phyloP scores from a whole-genome alignment of 1,140 invertebrate genomes.

The Drosophila elegans region DNA sequence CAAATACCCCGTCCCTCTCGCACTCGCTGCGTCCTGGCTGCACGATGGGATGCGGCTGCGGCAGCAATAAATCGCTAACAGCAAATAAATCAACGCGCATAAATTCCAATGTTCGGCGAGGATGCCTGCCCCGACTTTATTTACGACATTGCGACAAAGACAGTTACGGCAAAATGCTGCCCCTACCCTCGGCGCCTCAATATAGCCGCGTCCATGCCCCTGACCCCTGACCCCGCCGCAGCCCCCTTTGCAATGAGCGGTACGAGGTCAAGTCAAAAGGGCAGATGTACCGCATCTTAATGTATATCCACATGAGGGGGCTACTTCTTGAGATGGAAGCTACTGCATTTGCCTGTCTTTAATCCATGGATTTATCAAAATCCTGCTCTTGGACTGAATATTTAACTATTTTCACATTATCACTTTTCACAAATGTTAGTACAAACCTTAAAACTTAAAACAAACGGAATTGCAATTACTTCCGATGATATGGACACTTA shows the following conservation, averaged over 20 bases:
- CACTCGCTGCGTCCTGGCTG: constrained; percentile 3
- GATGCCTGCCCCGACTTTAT: constrained; percentile 78
- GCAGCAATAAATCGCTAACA: constrained; percentile 84
- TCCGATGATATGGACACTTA: no score
- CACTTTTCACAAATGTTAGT: no score
- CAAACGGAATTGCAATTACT: no score
- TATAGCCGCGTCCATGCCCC: constrained; percentile 21
- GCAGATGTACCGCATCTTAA: background rate
- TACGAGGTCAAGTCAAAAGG: constrained; percentile 35
- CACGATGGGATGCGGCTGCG: constrained; percentile 67
- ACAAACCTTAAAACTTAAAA: no score
- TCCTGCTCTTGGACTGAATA: no score
- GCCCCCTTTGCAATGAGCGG: background rate
- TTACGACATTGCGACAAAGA: constrained; percentile 83
- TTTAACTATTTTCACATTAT: no score
- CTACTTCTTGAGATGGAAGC: background rate
- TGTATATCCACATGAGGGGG: background rate
- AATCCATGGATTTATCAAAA: no score
- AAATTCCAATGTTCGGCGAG: constrained; percentile 83
- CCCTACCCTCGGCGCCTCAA: constrained; percentile 25
- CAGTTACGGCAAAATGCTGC: constrained; percentile 75
- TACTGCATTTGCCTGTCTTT: background rate
- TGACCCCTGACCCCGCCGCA: constrained; percentile 13
- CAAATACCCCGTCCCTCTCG: constrained; percentile 22
- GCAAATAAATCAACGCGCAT: constrained; percentile 84